Conservation (phyloP, 2,797 vertebrate genomes). For the Cuniculus paca region DNA sequence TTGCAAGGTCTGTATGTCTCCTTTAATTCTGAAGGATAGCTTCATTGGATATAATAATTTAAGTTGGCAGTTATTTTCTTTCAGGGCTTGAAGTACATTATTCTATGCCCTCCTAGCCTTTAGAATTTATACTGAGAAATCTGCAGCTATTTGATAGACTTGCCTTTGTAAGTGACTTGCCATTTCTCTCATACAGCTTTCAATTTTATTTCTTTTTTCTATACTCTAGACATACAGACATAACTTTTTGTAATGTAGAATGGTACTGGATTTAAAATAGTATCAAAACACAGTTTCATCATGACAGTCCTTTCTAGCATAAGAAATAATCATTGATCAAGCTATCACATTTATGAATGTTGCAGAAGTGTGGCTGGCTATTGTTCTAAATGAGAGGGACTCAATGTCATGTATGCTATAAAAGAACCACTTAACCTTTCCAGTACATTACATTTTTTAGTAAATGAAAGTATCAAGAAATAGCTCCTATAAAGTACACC, state of each 20-base stretch:
- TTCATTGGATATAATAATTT: not conserved
- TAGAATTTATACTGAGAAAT: not conserved
- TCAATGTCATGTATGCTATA: not conserved
- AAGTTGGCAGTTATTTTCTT: not conserved
- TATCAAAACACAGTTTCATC: not conserved
- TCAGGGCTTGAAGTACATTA: not conserved
- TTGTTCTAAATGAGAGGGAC: not conserved
- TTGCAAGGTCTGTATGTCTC: not conserved
- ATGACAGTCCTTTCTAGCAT: not conserved
- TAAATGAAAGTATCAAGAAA: not conserved
- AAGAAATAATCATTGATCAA: not conserved
- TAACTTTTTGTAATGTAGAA: not conserved
- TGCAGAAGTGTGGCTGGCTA: not conserved
- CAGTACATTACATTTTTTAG: slow-evolving; percentile 5
- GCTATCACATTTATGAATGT: not conserved
- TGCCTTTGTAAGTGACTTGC: not conserved
- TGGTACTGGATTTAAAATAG: not conserved
- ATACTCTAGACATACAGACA: not conserved
- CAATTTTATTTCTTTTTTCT: not conserved
- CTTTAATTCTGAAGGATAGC: not conserved
- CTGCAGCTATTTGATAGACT: not conserved
- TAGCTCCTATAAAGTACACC: slow-evolving; percentile 17
- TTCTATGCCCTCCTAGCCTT: not conserved
- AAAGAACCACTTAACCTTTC: not conserved
- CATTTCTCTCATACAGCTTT: not conserved